Evolutionary conservation across 2,888 invertebrate species (phyloP), one percentile per base, ranked within the genome.

Genomic region (Mellilla xanthometata): DNA sequence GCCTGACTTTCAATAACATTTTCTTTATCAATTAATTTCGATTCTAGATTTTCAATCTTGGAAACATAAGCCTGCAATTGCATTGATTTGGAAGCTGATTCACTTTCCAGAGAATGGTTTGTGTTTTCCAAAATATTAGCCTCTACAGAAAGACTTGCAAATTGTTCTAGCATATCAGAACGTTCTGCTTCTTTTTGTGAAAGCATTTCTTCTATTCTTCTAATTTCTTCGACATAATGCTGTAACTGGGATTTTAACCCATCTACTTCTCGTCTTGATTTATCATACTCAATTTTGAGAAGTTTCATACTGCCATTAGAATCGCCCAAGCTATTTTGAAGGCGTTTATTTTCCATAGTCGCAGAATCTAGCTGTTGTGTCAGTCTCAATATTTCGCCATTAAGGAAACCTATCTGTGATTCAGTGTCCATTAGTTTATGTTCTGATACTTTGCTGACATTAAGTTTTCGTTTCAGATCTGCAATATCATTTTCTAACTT

Each of bases 181-280:
- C 95, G 91, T 80, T 96, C 95, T 49, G 92, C 92, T 81, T 96
- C 96, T 93, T 95, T 83, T 22, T 93, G 91, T 45, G 93, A 91
- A 19, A 96, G 86, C 45, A 95, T 79, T 62, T 96, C 95, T 76
- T 96, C 95, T 49, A 94, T 94, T 60, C 94, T 90, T 65, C 94
- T 93, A 9, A 96, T 93, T 88, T 96, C 95, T 60, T 93, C 92
- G 3, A 96, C 95, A 81, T 96, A 96, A 64, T 95, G 94, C 65
- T 95, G 95, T 49, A 96, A 77, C 68, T 96, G 95, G 51, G 92
- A 91, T 70, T 94, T 95, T 52, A 96, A 81, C 58, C 93, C 92
- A 42, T 93, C 93, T 12, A 95, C 93, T 84, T 96, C 95, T 65
- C 92, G 91, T 56, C 91, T 91, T 10, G 93, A 92, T 42, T 92